Evolutionary conservation across 2,113 vertebrate genomes (phyloP).

Genomic region (Daboia siamensis): DNA sequence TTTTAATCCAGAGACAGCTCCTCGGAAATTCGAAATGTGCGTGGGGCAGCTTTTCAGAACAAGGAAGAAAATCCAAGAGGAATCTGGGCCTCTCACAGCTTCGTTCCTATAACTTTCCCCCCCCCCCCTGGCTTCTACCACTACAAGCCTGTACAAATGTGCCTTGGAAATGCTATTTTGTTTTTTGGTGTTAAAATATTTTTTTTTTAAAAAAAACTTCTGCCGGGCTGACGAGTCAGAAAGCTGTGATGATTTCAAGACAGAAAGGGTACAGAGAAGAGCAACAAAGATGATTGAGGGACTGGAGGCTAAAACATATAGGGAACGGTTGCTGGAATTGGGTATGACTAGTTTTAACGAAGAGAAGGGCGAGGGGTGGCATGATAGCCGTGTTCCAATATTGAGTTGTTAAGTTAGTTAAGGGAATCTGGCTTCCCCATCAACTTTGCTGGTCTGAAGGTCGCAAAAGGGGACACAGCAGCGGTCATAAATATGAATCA

Average conservation of each 20-base stretch:
- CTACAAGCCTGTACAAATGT: background rate
- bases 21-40: no score
- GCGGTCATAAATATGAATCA: no score
- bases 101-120: background rate
- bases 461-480: no score
- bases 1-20: background rate
- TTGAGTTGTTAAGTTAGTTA: no score
- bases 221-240: constrained; percentile 15
- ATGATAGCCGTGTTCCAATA: no score
- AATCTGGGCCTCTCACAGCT: background rate
- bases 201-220: background rate
- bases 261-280: background rate
- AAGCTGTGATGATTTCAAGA: background rate
- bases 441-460: no score
- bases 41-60: background rate
- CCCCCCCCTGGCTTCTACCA: background rate
- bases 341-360: no score
- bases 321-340: no score
- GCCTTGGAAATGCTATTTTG: background rate
- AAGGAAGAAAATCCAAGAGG: background rate
- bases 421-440: no score
- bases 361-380: no score
- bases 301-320: no score
- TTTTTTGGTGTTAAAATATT: background rate
- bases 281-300: no score